Conservation (phyloP, 2,797 vertebrate genomes). For the Linurgus olivaceus region DNA sequence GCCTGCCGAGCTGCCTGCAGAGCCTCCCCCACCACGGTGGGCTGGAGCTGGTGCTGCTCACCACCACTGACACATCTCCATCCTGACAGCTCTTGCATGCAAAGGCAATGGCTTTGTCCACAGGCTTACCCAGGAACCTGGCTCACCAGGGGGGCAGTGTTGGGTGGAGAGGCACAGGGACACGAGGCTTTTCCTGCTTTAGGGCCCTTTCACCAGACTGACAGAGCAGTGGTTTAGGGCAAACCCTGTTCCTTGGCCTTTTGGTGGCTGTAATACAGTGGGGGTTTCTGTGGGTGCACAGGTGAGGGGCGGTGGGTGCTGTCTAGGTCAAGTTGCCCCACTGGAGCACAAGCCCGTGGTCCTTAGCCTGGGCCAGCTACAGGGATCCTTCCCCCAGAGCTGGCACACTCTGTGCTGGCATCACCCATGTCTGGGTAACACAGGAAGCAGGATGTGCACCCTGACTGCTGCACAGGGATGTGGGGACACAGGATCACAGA, state of each 20-base stretch:
- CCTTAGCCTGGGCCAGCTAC: neutral
- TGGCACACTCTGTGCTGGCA: neutral
- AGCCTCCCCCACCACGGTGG: accelerated
- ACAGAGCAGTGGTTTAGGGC: neutral
- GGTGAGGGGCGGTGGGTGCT: neutral
- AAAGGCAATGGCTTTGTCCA: neutral
- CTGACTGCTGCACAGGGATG: neutral
- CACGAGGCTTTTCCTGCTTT: neutral
- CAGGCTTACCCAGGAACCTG: neutral
- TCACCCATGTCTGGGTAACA: accelerated
- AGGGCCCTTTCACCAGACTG: neutral
- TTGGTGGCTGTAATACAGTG: neutral
- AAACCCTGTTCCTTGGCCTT: neutral
- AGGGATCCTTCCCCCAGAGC: neutral
- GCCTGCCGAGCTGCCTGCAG: neutral
- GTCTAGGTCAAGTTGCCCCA: neutral
- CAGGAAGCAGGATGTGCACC: neutral
- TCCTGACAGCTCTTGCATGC: neutral
- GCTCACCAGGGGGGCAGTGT: neutral
- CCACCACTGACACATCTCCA: neutral
- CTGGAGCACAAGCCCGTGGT: neutral
- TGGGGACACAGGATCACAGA: neutral
- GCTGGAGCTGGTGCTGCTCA: neutral
- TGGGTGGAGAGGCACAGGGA: neutral
- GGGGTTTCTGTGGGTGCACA: neutral